A percentile compares a stretch with the other conserved stretches of the same genome.
Conservation (phyloP, 2,797 vertebrate species). For the Brachymystax lenok region DNA sequence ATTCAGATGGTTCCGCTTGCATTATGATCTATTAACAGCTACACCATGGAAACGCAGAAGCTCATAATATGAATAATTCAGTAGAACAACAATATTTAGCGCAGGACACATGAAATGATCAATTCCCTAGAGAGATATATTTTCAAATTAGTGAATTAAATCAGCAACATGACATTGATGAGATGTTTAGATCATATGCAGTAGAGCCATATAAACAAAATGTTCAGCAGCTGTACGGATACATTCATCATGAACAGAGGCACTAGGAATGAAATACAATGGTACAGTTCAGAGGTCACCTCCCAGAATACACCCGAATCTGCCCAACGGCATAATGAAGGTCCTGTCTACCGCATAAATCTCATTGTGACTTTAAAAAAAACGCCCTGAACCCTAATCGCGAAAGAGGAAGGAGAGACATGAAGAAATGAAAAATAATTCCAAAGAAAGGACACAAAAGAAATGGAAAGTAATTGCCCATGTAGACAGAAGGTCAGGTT, state of each 20-base stretch:
- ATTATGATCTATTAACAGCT: not conserved
- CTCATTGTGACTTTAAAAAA: not conserved
- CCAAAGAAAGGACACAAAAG: not conserved
- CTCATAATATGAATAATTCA: conserved; percentile 4
- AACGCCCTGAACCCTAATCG: not conserved
- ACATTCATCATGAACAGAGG: not conserved
- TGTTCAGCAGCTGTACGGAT: not conserved
- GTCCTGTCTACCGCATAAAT: not conserved
- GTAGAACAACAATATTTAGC: not conserved
- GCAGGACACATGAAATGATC: not conserved
- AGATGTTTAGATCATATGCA: not conserved
- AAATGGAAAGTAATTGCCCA: not conserved
- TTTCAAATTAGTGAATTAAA: not conserved
- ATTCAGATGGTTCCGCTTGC: not conserved
- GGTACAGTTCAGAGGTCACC: not conserved
- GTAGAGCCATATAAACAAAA: not conserved
- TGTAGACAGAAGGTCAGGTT: not conserved
- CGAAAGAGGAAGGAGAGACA: not conserved
- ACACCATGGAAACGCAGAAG: not conserved
- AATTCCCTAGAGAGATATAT: not conserved
- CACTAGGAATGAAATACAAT: not conserved
- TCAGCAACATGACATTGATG: not conserved
- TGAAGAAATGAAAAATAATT: not conserved
- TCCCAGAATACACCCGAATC: not conserved
- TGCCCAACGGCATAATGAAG: not conserved